phyloP scores from a whole-genome alignment of 2,888 invertebrate species.

The Calameuta idolon region DNA sequence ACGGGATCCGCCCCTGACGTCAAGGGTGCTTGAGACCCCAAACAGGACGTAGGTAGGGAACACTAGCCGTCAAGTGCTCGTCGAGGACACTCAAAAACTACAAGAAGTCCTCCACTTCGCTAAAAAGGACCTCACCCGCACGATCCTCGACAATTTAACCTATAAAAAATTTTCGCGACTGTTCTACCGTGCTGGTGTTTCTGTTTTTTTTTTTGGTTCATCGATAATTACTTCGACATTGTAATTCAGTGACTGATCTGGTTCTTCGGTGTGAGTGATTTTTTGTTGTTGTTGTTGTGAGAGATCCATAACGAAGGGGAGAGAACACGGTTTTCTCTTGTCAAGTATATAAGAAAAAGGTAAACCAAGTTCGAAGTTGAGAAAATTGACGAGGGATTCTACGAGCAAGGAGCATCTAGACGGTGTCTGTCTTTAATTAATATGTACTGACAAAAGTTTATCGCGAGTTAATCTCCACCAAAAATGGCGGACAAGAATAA shows the following conservation, averaged over 20 bases:
- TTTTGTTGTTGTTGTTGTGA: background rate
- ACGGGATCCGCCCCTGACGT: slow-evolving; percentile 54
- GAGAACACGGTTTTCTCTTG: slow-evolving; percentile 1
- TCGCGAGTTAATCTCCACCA: slow-evolving; percentile 26
- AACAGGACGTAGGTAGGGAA: slow-evolving; percentile 58
- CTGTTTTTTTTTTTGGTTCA: background rate
- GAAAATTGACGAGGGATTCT: background rate
- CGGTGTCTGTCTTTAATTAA: slow-evolving; percentile 16
- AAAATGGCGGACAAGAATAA: slow-evolving; percentile 65
- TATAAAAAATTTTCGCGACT: background rate
- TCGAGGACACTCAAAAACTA: slow-evolving; percentile 64
- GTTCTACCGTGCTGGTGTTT: background rate
- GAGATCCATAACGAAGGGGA: slow-evolving; percentile 2
- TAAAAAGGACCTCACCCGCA: slow-evolving; percentile 19
- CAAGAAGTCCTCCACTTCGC: slow-evolving; percentile 49
- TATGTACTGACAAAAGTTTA: slow-evolving; percentile 33
- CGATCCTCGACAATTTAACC: background rate
- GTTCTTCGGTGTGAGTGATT: background rate
- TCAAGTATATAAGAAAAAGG: background rate
- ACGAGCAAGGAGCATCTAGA: background rate
- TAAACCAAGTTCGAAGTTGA: background rate
- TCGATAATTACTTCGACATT: background rate
- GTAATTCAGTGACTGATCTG: background rate
- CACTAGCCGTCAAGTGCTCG: slow-evolving; percentile 66
- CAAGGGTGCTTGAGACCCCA: slow-evolving; percentile 58